Evolutionary conservation across 2,888 invertebrate species (phyloP).

Genomic region (Lycia hirtaria): DNA sequence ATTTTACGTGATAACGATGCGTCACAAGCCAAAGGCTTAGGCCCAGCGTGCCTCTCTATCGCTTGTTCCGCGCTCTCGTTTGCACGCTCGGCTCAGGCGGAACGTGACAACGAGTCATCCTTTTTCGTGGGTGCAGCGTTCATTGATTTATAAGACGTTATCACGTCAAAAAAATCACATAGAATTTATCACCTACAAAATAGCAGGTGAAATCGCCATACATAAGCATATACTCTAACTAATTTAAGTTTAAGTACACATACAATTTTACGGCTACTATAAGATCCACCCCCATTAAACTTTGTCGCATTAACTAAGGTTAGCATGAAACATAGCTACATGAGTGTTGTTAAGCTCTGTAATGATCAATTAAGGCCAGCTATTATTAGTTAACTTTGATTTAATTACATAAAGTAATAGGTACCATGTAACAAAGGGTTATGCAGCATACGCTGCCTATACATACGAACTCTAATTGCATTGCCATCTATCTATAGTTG

Average conservation of each 20-base stretch:
- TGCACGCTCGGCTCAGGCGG: too few relatives aligned
- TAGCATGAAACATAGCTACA: neutral
- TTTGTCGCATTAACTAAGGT: conserved; percentile 15
- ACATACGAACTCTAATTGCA: neutral
- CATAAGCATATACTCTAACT: neutral
- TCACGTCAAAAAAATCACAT: too few relatives aligned
- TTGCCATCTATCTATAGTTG: too few relatives aligned
- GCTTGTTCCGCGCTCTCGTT: too few relatives aligned
- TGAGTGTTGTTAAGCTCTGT: neutral
- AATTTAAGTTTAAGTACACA: neutral
- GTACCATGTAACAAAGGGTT: neutral
- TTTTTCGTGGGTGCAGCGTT: too few relatives aligned
- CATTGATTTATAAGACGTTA: too few relatives aligned
- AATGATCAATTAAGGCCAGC: conserved; percentile 6
- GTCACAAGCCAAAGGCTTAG: too few relatives aligned
- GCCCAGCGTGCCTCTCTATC: too few relatives aligned
- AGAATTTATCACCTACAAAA: too few relatives aligned
- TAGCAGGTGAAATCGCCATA: too few relatives aligned
- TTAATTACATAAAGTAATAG: conserved; percentile 9
- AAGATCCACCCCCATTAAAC: conserved; percentile 7
- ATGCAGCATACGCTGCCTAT: neutral
- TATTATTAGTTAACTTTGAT: conserved; percentile 7
- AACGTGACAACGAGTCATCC: too few relatives aligned
- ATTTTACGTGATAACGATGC: too few relatives aligned
- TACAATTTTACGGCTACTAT: neutral